A percentile compares a stretch with the other conserved stretches of the same genome.
Conservation (phyloP, 53 echinoderm and acorn worm genomes). For the Zoroaster sp. region DNA sequence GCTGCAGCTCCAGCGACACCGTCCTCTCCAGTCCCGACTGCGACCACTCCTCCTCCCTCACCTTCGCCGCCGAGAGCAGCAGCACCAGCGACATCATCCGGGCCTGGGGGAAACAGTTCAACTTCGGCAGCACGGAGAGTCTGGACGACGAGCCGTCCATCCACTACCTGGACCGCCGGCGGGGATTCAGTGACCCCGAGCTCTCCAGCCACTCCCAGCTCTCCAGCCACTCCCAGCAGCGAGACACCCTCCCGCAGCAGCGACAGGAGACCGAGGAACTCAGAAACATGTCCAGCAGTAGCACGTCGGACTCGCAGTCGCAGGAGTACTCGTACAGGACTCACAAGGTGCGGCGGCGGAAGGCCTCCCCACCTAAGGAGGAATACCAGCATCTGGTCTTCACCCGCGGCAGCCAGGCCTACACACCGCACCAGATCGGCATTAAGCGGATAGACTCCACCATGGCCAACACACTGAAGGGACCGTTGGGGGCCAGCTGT, state of each 20-base stretch:
- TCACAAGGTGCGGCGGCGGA: constrained; percentile 61
- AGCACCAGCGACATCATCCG: constrained; percentile 77
- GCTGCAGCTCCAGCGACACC: constrained; percentile 80
- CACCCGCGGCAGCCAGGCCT: constrained; percentile 74
- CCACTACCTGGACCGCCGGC: constrained; percentile 45
- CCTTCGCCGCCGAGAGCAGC: constrained; percentile 77
- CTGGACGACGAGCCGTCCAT: constrained; percentile 78
- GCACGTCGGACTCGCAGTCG: constrained; percentile 73
- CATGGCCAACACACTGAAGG: constrained; percentile 72
- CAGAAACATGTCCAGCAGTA: constrained; percentile 70
- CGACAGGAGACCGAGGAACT: constrained; percentile 48
- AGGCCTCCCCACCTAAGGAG: constrained; percentile 24
- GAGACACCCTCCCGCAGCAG: background rate
- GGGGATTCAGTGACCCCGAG: constrained; percentile 11
- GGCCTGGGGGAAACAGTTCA: constrained; percentile 81
- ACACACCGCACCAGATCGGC: constrained; percentile 87
- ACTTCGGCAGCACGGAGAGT: constrained; percentile 79
- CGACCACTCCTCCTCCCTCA: constrained; percentile 59
- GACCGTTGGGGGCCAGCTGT: constrained; percentile 65
- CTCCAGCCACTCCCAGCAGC: background rate
- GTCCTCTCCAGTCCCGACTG: constrained; percentile 75
- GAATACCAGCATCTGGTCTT: constrained; percentile 78
- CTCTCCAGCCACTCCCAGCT: background rate
- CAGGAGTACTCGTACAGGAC: constrained; percentile 48
- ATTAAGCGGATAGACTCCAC: constrained; percentile 73